A percentile compares a stretch with the other conserved stretches of the same genome.
phyloP scores from a whole-genome alignment of 2,888 invertebrate species.

The Allacma fusca region DNA sequence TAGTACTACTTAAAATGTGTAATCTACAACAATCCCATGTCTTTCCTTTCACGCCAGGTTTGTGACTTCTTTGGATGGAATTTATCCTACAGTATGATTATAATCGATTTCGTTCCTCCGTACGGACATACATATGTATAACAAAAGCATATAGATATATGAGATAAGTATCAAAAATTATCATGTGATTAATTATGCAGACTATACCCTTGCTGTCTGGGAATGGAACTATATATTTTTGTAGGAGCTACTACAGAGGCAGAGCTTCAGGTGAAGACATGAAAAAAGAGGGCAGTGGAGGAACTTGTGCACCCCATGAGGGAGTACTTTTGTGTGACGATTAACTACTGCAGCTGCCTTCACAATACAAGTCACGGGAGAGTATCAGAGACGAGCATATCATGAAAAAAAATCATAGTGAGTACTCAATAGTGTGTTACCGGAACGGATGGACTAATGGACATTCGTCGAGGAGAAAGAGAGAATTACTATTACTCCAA shows the following conservation, averaged over 20 bases:
- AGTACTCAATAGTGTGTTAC: constrained; percentile 14
- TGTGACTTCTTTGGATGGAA: no score
- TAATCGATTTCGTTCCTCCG: no score
- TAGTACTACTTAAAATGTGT: background rate
- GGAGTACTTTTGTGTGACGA: background rate
- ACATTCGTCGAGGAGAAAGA: background rate
- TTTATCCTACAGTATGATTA: no score
- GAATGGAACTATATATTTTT: background rate
- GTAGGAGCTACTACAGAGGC: no score
- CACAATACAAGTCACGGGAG: no score
- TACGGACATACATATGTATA: no score
- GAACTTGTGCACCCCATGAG: background rate
- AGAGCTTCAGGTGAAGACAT: background rate
- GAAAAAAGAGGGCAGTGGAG: background rate
- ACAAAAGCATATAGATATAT: no score
- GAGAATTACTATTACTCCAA: background rate
- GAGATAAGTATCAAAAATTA: constrained; percentile 6
- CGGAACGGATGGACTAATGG: constrained; percentile 21
- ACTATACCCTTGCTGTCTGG: background rate
- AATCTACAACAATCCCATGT: no score
- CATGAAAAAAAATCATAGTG: no score
- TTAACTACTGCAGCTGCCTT: no score
- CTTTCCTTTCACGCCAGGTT: no score
- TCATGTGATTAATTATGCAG: background rate
- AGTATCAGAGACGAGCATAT: background rate